phyloP scores from a whole-genome alignment of 2,888 invertebrate species.

The Cyclophora albipunctata region DNA sequence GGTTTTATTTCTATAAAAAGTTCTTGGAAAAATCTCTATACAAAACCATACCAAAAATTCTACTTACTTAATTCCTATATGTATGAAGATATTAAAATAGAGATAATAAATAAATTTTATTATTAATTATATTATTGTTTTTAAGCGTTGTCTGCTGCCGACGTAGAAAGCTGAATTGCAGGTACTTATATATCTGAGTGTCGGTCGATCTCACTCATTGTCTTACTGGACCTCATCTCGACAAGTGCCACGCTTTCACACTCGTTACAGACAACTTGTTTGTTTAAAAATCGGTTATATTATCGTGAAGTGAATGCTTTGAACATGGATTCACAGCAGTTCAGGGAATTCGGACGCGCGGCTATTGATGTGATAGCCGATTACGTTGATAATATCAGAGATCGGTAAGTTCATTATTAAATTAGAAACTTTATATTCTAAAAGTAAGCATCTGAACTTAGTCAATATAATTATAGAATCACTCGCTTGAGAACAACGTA shows the following conservation, averaged over 20 bases:
- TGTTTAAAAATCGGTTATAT: slow-evolving; percentile 3
- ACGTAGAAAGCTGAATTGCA: slow-evolving; percentile 53
- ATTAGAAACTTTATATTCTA: not conserved
- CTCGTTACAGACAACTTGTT: not conserved
- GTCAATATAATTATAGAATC: not conserved
- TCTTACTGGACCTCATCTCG: slow-evolving; percentile 46
- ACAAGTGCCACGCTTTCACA: slow-evolving; percentile 21
- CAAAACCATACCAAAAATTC: no score
- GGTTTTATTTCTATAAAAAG: no score
- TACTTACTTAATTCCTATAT: no score
- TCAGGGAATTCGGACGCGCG: slow-evolving; percentile 89
- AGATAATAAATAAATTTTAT: not conserved
- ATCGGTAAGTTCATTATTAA: slow-evolving; percentile 72
- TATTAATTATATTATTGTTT: not conserved
- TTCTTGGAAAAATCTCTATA: no score
- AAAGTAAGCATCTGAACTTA: not conserved
- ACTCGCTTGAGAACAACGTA: not conserved
- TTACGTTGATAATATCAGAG: slow-evolving; percentile 89
- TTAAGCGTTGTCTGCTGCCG: slow-evolving; percentile 6
- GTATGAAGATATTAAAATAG: not conserved
- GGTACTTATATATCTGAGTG: slow-evolving; percentile 58
- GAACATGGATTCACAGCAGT: slow-evolving; percentile 84
- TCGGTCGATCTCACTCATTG: slow-evolving; percentile 47
- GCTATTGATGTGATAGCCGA: slow-evolving; percentile 94
- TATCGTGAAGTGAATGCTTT: slow-evolving; percentile 25